Conservation (phyloP, 2,888 invertebrate genomes). For the Melanophora roralis region DNA sequence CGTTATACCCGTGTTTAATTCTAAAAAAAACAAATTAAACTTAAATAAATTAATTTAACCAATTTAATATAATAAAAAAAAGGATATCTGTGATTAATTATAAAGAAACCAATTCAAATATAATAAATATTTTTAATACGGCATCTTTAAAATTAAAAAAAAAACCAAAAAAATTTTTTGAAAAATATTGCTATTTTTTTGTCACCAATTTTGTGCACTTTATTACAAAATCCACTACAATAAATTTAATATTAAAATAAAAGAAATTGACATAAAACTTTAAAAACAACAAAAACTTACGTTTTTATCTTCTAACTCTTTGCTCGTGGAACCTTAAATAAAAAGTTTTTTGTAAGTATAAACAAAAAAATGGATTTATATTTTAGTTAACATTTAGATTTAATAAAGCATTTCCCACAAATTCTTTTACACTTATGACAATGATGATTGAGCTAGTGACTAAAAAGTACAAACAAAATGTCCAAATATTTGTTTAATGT, state of each 20-base stretch:
- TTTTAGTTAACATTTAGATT: too few species aligned
- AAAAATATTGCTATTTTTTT: conserved; percentile 31
- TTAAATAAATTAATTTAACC: conserved; percentile 26
- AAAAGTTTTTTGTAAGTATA: conserved; percentile 59
- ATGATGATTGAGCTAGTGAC: too few species aligned
- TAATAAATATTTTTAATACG: conserved; percentile 68
- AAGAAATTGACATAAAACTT: conserved; percentile 24
- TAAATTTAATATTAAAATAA: conserved; percentile 22
- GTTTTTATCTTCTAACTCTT: conserved; percentile 43
- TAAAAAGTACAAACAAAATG: too few species aligned
- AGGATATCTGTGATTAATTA: conserved; percentile 72
- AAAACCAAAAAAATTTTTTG: conserved; percentile 22
- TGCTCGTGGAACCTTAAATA: conserved; percentile 43
- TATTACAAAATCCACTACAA: conserved; percentile 50
- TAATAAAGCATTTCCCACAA: too few species aligned
- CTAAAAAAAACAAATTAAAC: conserved; percentile 54
- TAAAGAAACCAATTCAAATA: conserved; percentile 63
- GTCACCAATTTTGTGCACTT: conserved; percentile 59
- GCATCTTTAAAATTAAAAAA: conserved; percentile 67
- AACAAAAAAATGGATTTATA: background rate
- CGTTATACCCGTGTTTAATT: conserved; percentile 62
- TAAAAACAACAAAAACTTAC: conserved; percentile 23
- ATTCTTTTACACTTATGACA: too few species aligned
- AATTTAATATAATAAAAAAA: conserved; percentile 55
- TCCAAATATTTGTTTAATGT: too few species aligned